Percentiles rank a stretch among this genome's conserved stretches.
These are phyloP conservation scores for Eupithecia subfuscata DNA, from an alignment of 2,888 invertebrate species.

Conservation along the genomic window DNA sequence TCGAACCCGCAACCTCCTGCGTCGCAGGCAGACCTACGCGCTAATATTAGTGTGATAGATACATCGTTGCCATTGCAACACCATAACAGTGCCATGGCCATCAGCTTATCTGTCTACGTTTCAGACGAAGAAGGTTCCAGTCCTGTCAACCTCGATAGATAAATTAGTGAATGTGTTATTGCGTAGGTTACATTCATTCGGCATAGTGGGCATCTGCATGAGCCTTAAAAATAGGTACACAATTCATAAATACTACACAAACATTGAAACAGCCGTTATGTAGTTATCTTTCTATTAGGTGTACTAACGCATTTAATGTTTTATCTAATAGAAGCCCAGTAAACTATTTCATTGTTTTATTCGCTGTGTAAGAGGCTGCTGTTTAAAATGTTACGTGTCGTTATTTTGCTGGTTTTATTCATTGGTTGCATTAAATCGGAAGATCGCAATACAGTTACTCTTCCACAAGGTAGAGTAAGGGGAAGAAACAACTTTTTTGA, in stretches of 20 bases:
- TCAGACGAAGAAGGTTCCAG: neutral
- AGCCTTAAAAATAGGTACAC: neutral
- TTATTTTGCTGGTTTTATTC: neutral
- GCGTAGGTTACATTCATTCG: neutral
- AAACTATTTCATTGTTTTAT: neutral
- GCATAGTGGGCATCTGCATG: neutral
- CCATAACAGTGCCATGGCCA: neutral
- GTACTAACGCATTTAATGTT: neutral
- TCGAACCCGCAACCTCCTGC: too few species aligned
- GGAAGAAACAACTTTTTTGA: slow-evolving; percentile 15
- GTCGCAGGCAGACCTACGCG: too few species aligned
- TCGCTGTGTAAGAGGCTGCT: neutral
- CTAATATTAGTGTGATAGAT: too few species aligned
- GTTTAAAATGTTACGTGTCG: neutral
- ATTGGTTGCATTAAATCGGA: neutral
- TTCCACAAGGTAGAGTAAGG: slow-evolving; percentile 23
- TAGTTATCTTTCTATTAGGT: neutral
- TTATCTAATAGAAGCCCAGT: neutral
- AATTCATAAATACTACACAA: neutral
- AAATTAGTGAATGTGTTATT: neutral
- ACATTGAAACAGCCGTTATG: neutral
- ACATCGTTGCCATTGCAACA: neutral
- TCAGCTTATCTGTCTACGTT: neutral
- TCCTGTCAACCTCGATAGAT: neutral
- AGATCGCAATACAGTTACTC: slow-evolving; percentile 3